Conservation (phyloP, 2,113 vertebrate genomes). For the Semnornis frantzii region DNA sequence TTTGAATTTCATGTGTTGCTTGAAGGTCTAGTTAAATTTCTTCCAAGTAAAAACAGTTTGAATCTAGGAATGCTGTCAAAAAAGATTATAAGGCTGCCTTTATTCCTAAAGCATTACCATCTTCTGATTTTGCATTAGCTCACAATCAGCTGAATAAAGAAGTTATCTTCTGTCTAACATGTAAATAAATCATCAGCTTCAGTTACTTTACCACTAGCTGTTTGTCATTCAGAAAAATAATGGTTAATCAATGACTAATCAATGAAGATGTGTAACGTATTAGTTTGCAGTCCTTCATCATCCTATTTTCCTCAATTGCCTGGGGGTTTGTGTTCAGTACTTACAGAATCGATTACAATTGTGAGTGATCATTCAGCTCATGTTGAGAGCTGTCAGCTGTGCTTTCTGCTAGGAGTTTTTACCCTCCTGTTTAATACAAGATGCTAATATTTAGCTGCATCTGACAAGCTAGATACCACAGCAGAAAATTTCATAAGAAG, state of each 20-base stretch:
- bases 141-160: slow-evolving; percentile 79
- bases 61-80: slow-evolving; percentile 10
- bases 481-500: slow-evolving; percentile 72
- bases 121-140: slow-evolving; percentile 69
- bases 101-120: slow-evolving; percentile 43
- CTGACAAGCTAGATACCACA: slow-evolving; percentile 70
- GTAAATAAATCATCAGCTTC: slow-evolving; percentile 88
- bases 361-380: slow-evolving; percentile 88
- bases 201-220: slow-evolving; percentile 85
- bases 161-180: slow-evolving; percentile 80
- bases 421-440: slow-evolving; percentile 72
- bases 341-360: slow-evolving; percentile 87
- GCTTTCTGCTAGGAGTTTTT: slow-evolving; percentile 74
- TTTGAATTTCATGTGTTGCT: slow-evolving; percentile 43
- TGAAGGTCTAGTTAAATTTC: slow-evolving; percentile 51
- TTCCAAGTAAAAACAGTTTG: slow-evolving; percentile 19
- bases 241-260: slow-evolving; percentile 90
- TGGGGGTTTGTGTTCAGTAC: slow-evolving; percentile 83
- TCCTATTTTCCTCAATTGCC: slow-evolving; percentile 86
- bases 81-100: slow-evolving; percentile 18
- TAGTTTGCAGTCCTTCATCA: slow-evolving; percentile 87
- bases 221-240: slow-evolving; percentile 88
- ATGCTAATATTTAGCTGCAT: slow-evolving; percentile 77
- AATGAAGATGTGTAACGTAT: slow-evolving; percentile 88
- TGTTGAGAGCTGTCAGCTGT: slow-evolving; percentile 83